Conservation (phyloP, 2,888 invertebrate species). For the Rhynchonema sp. region DNA sequence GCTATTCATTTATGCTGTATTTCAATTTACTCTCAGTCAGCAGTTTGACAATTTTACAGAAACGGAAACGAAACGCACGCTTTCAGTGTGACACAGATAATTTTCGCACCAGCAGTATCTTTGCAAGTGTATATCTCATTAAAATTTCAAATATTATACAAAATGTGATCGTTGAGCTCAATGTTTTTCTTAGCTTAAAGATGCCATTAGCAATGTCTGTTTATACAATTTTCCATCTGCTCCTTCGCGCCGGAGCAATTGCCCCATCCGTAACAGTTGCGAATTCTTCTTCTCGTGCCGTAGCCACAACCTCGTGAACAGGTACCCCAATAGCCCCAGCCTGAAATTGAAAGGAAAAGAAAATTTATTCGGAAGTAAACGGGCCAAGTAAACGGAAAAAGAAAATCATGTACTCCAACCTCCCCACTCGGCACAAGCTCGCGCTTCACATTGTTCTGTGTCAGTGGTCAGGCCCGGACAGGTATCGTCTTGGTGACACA, state of each 20-base stretch:
- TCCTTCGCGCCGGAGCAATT: constrained; percentile 15
- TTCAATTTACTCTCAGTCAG: too few relatives aligned
- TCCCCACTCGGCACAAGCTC: constrained; percentile 18
- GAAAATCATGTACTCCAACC: constrained; percentile 3
- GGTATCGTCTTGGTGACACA: constrained; percentile 20
- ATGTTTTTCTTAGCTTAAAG: not conserved
- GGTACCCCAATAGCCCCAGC: constrained; percentile 26
- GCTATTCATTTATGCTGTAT: too few relatives aligned
- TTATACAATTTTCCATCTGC: not conserved
- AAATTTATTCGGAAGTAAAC: not conserved
- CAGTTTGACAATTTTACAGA: too few relatives aligned
- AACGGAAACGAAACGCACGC: too few relatives aligned
- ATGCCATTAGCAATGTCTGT: not conserved
- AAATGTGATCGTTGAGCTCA: not conserved
- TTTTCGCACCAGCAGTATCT: too few relatives aligned
- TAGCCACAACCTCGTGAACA: constrained; percentile 21
- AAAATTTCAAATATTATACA: not conserved
- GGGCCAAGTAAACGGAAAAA: not conserved
- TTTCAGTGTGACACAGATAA: too few relatives aligned
- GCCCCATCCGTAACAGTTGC: constrained; percentile 25
- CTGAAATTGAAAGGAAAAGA: constrained; percentile 11
- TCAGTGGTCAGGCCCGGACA: constrained; percentile 14
- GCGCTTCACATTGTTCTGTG: constrained; percentile 19
- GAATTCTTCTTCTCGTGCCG: constrained; percentile 20
- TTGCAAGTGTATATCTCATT: too few relatives aligned